These are phyloP conservation scores for Nycticryphes semicollaris DNA, from an alignment of 2,113 vertebrate genomes.

Conservation along the genomic window DNA sequence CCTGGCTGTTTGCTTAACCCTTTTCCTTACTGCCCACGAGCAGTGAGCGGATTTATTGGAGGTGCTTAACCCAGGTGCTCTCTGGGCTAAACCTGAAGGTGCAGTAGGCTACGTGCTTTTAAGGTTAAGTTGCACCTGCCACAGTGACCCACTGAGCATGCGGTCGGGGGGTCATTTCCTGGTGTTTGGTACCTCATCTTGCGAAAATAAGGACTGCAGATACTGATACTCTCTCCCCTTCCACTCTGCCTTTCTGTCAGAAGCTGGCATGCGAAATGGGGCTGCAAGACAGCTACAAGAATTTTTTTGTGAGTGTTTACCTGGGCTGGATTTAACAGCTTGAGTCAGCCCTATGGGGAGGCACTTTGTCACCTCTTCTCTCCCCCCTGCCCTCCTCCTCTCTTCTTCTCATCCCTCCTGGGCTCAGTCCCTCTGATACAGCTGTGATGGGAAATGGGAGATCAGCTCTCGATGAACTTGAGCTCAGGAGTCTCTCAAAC, in stretches of 20 bases:
- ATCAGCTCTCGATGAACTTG: neutral
- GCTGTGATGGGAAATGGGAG: neutral
- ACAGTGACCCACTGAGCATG: neutral
- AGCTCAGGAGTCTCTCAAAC: neutral
- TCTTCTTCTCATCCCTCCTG: neutral
- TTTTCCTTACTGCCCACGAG: neutral
- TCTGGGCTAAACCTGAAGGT: conserved; percentile 18
- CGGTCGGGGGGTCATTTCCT: neutral
- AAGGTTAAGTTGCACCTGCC: conserved; percentile 52
- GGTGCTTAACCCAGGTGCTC: neutral
- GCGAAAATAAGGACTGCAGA: neutral
- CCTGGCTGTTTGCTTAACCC: neutral
- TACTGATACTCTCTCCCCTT: neutral
- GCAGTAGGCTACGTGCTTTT: neutral
- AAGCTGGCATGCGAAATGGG: neutral
- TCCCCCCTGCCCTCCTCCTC: neutral
- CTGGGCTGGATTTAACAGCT: conserved; percentile 3
- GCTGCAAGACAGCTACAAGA: neutral
- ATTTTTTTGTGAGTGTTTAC: neutral
- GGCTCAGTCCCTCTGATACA: conserved; percentile 1
- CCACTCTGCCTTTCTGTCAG: neutral
- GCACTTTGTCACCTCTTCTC: conserved; percentile 14
- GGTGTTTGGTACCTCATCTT: neutral
- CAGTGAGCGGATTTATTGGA: neutral
- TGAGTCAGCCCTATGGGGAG: neutral